These are phyloP conservation scores for Lysandra coridon DNA, from an alignment of 2,888 invertebrate genomes.

Conservation along the genomic window DNA sequence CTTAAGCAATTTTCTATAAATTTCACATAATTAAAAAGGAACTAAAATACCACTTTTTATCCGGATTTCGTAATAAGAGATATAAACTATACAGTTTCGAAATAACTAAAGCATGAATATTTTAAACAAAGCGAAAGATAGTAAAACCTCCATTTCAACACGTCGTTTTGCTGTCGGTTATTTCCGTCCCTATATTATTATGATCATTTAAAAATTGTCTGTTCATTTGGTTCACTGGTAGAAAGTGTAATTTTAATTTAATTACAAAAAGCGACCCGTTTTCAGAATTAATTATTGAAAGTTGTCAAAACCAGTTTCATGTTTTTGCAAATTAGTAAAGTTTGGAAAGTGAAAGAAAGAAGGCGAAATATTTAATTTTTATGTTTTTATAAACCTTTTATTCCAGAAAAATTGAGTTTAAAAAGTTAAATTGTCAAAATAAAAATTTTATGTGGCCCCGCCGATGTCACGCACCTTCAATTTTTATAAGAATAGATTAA, in stretches of 20 bases:
- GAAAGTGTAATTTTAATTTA: constrained; percentile 10
- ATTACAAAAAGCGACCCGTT: constrained; percentile 14
- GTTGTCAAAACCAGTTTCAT: not conserved
- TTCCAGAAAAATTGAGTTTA: not conserved
- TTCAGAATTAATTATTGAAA: constrained; percentile 1
- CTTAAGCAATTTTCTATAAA: too few relatives aligned
- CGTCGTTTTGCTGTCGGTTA: not conserved
- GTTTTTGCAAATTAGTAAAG: not conserved
- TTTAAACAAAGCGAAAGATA: not conserved
- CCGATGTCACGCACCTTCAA: not conserved
- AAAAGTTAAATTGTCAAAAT: not conserved
- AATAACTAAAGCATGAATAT: not conserved
- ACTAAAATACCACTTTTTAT: not conserved
- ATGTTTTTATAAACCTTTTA: not conserved
- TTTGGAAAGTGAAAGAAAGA: not conserved
- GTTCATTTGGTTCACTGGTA: not conserved
- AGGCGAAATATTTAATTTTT: not conserved
- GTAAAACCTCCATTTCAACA: not conserved
- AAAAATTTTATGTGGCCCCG: not conserved
- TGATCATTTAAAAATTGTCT: not conserved
- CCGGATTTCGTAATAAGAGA: not conserved
- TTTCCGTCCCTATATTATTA: not conserved
- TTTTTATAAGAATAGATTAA: not conserved
- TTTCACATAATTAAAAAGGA: too few relatives aligned
- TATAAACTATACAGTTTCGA: not conserved